phyloP scores from a whole-genome alignment of 2,113 vertebrate genomes.

The Nematolebias whitei region DNA sequence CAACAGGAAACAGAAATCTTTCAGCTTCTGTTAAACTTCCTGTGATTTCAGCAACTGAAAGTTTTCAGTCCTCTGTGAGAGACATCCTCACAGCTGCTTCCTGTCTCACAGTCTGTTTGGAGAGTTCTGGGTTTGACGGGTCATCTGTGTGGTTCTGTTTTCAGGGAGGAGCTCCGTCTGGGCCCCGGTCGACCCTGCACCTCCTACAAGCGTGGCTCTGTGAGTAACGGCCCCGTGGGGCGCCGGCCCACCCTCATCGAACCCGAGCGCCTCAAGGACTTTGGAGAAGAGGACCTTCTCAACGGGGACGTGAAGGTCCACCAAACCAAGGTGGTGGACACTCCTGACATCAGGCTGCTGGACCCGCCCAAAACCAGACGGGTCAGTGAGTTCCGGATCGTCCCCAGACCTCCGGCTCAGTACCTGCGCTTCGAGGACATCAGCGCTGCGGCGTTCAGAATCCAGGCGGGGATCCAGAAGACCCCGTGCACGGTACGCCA shows the following conservation, averaged over 20 bases:
- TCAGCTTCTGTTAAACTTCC: no score
- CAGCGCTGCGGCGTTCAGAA: conserved; percentile 88
- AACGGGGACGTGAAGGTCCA: conserved; percentile 83
- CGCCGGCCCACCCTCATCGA: conserved; percentile 80
- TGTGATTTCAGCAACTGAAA: no score
- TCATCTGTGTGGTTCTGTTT: no score
- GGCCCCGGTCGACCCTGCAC: conserved; percentile 58
- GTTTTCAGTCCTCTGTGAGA: no score
- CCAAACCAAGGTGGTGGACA: conserved; percentile 75
- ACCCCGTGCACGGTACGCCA: conserved; percentile 87
- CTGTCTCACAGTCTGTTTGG: no score
- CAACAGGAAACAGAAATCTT: no score
- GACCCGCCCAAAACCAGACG: conserved; percentile 73
- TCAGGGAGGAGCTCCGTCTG: conserved; percentile 78
- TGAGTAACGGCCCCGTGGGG: conserved; percentile 73
- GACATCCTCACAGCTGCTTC: no score
- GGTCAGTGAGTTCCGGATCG: conserved; percentile 58
- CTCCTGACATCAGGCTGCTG: conserved; percentile 73
- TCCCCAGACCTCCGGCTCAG: conserved; percentile 60
- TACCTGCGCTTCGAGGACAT: conserved; percentile 89
- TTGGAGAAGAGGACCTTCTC: conserved; percentile 87
- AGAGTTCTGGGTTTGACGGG: no score
- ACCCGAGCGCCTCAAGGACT: conserved; percentile 88
- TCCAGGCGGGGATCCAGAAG: conserved; percentile 85
- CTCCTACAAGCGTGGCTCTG: conserved; percentile 44